Base-by-base conservation (phyloP, 2,113 vertebrate genomes). In the Hepsetus odoe region DNA sequence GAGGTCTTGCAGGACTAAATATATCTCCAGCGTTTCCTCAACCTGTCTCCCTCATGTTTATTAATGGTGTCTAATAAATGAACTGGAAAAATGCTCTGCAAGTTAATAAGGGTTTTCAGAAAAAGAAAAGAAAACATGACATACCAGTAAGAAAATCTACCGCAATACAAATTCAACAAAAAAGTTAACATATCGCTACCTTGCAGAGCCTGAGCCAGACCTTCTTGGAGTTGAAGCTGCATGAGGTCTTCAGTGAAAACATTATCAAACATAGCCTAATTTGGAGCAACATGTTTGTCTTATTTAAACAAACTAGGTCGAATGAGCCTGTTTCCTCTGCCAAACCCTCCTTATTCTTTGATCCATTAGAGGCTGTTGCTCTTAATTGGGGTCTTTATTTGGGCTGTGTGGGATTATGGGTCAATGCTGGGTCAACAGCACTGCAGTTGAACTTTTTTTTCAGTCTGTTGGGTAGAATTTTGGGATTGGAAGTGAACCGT, bases 391-490 rank as follows among this genome's bases (percentile, higher is more conserved):
- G 69, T 26, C 22, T 77, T 73, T 77, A n/a, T 81, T 69, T 67
- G 71, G 68, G 40, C 44, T 62, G 22, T 53, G 55, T 35, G 68
- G 18, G 51, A 66, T 40, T 65, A 46, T 7, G 40, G 84, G 80
- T 82, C 79, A 84, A 16, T n/a, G 55, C 28, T 51, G 66, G 86
- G 80, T 83, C 77, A 84, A 81, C 59, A 64, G 76, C 67, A 22
- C 65, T 64, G 69, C 74, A 74, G 80, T 82, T 85, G 83, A 84
- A 77, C 22, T 51, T 49, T 72, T 30, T 55, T 71, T 79, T 46
- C 11, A 0, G 49, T 53, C 32, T 67, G 33, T 49, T 55, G 49
- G 38, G 18, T 35, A 69, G n/a, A 42, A 51, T 33, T 24, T 42
- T 64, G 69, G 49, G 56, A 26, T 62, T 35, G 58, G 33, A 72